These are phyloP conservation scores for Micrasema longulum DNA, from an alignment of 1,140 invertebrate genomes.

Conservation along the genomic window DNA sequence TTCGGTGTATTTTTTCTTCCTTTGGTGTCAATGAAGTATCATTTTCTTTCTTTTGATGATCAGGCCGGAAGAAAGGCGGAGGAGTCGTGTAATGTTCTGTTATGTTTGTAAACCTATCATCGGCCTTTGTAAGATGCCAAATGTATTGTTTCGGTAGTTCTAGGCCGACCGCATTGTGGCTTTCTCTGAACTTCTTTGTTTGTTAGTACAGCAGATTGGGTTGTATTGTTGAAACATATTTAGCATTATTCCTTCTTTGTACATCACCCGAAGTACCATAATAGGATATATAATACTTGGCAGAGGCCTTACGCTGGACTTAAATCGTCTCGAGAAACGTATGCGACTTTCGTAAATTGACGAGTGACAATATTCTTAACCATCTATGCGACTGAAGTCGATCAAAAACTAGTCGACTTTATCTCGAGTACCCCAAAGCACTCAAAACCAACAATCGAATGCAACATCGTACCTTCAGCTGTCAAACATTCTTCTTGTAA, in stretches of 20 bases:
- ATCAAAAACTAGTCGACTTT: too few relatives aligned
- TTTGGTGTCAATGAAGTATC: conserved; percentile 22
- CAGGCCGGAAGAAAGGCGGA: conserved; percentile 18
- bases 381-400: too few relatives aligned
- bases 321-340: too few relatives aligned
- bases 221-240: conserved; percentile 15
- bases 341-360: too few relatives aligned
- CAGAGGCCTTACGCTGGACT: too few relatives aligned
- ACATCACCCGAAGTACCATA: background rate
- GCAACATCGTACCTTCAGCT: too few relatives aligned
- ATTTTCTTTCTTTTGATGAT: conserved; percentile 33
- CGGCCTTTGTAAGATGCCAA: conserved; percentile 23
- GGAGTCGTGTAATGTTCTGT: conserved; percentile 26
- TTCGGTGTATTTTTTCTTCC: conserved; percentile 22
- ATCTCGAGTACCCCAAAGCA: too few relatives aligned
- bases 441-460: too few relatives aligned
- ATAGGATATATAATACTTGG: background rate
- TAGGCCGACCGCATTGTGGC: background rate
- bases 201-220: conserved; percentile 20
- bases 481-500: too few relatives aligned
- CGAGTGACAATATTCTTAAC: too few relatives aligned
- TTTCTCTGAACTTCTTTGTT: conserved; percentile 26
- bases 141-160: conserved; percentile 29
- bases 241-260: background rate
- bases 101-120: conserved; percentile 35